Evolutionary conservation across 2,888 invertebrate species (phyloP).

Genomic region (Tenthredo livida): DNA sequence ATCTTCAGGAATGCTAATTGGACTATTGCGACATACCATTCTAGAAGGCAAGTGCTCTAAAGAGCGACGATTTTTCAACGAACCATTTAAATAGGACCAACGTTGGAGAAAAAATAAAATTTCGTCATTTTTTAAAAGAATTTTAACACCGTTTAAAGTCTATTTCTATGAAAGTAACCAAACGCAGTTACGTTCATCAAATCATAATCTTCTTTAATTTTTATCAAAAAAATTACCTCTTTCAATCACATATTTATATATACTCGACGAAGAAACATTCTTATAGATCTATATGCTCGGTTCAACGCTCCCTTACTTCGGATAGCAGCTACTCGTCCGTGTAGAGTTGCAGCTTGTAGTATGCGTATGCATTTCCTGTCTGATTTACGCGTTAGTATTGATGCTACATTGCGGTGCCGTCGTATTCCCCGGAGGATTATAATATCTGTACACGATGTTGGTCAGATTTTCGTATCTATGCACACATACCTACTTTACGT

Average conservation of each 20-base stretch:
- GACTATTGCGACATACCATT: slow-evolving; percentile 42
- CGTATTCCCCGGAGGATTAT: not conserved
- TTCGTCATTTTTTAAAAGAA: not conserved
- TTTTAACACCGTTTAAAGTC: no score
- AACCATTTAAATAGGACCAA: not conserved
- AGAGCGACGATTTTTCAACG: not conserved
- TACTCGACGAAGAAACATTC: slow-evolving; percentile 9
- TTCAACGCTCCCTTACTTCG: slow-evolving; percentile 23
- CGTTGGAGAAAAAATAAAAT: not conserved
- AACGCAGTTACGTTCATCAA: not conserved
- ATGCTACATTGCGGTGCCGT: not conserved
- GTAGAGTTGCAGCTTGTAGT: not conserved
- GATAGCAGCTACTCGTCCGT: slow-evolving; percentile 6
- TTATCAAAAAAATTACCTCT: not conserved
- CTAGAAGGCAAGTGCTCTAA: slow-evolving; percentile 11
- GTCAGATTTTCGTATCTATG: not conserved
- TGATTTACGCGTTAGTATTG: not conserved
- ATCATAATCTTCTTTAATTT: not conserved
- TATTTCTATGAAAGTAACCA: not conserved
- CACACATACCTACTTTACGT: no score
- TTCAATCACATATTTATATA: not conserved
- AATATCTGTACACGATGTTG: not conserved
- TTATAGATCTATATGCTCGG: slow-evolving; percentile 40
- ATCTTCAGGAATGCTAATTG: slow-evolving; percentile 48
- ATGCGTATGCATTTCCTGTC: slow-evolving; percentile 31